These are phyloP conservation scores for Ectropis crepuscularia DNA, from an alignment of 2,888 invertebrate genomes.

Conservation along the genomic window DNA sequence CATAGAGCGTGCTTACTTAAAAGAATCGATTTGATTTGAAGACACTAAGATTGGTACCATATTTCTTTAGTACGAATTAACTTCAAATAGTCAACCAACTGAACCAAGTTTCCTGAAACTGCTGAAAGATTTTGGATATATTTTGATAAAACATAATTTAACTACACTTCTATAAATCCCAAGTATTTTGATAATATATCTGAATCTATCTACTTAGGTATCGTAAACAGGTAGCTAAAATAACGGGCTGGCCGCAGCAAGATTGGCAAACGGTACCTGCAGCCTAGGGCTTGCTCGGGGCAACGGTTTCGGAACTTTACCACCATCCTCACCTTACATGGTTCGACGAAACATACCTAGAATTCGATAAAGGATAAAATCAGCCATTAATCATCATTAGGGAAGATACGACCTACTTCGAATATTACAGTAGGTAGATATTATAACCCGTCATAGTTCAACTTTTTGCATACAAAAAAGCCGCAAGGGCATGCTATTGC, in stretches of 20 bases:
- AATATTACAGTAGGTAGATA: slow-evolving; percentile 1
- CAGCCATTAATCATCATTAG: slow-evolving; percentile 7
- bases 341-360: background rate
- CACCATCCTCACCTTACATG: slow-evolving; percentile 1
- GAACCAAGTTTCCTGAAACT: too few relatives aligned
- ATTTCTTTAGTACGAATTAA: too few relatives aligned
- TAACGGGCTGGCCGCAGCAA: slow-evolving; percentile 55
- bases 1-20: too few relatives aligned
- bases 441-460: slow-evolving; percentile 27
- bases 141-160: too few relatives aligned
- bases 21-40: too few relatives aligned
- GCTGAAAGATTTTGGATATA: too few relatives aligned
- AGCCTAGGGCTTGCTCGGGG: slow-evolving; percentile 49
- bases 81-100: background rate
- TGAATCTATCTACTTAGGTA: too few relatives aligned
- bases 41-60: too few relatives aligned
- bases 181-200: too few relatives aligned
- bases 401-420: background rate
- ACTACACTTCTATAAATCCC: too few relatives aligned
- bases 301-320: slow-evolving; percentile 39
- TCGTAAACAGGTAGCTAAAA: slow-evolving; percentile 28
- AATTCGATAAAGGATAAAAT: slow-evolving; percentile 1
- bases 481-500: slow-evolving; percentile 32
- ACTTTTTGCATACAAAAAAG: slow-evolving; percentile 11
- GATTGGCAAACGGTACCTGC: slow-evolving; percentile 55